Conservation (phyloP, 2,113 vertebrate species). For the Manacus vitellinus region DNA sequence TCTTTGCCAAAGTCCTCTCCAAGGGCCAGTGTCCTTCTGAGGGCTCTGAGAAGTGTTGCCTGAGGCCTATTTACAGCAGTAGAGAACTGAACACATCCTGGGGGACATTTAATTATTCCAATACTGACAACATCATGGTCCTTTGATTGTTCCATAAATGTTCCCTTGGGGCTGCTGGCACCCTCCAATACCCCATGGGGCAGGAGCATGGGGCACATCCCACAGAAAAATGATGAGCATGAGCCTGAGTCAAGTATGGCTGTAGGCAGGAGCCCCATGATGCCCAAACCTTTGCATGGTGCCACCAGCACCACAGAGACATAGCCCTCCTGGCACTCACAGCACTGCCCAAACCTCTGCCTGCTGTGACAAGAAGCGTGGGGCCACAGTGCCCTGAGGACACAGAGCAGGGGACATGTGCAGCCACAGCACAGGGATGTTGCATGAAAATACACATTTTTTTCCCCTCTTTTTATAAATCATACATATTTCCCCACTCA, state of each 20-base stretch:
- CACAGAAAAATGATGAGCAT: fast-evolving
- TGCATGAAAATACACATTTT: neutral
- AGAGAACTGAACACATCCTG: fast-evolving
- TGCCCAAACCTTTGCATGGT: neutral
- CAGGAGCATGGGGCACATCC: fast-evolving
- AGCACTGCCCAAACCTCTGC: neutral
- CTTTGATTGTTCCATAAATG: neutral
- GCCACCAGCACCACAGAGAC: fast-evolving
- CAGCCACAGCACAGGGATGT: neutral
- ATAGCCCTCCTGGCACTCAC: neutral
- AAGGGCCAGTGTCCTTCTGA: neutral
- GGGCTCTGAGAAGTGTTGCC: neutral
- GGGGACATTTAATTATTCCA: neutral
- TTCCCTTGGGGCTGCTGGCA: neutral
- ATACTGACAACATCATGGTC: fast-evolving
- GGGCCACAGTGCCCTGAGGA: neutral
- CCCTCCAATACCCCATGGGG: neutral
- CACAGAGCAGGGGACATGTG: fast-evolving
- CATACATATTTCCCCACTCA: neutral
- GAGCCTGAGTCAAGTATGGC: fast-evolving
- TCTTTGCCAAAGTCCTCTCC: neutral
- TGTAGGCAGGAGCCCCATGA: neutral
- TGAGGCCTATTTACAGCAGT: neutral
- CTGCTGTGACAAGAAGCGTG: too few relatives aligned
- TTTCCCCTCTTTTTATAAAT: neutral